Base-by-base conservation (phyloP, 2,888 invertebrate species). In the Folsomia candida region DNA sequence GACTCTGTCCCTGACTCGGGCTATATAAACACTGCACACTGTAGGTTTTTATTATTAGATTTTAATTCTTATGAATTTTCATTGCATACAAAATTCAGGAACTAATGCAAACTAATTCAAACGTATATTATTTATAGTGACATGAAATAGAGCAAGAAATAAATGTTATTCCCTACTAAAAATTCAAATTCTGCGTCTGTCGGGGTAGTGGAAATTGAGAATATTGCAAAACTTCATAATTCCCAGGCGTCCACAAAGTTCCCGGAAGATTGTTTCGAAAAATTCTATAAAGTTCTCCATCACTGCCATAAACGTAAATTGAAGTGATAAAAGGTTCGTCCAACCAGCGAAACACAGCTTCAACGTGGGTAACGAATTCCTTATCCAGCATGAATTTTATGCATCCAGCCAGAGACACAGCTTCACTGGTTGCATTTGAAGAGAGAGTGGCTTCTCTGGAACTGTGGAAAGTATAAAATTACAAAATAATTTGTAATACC, bases 261-360 rank as follows among this genome's bases (percentile, higher is more conserved):
- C 61, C 57, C 6, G 63, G 24, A 9, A 18, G 25, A 2, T 29
- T 2, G n/a, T 70, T 60, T 20, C 73, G 25, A 57, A 25, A 68
- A 11, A 78, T 11, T 58, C 68, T 67, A 51, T 73, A 78, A 11
- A 78, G 67, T 59, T 76, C 78, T 4, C 70, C 75, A 47, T 76
- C 63, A 37, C 75, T 76, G 26, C 74, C 78, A 66, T 72, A 75
- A 20, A 78, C 68, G 51, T 75, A 78, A 22, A 75, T 65, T 18
- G 61, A 64, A 20, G 70, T 65, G 1, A 70, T 59, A 24, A 67
- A 28, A 4, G 69, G 65, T 11, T 75, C 75, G 47, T 76, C 74
- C 54, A 74, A 27, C 78, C 78, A 78, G 1, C 69, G 27, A 71
- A 72, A 76, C 1, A 74, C 69, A 2, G 73, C 66, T 27, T 76